Evolutionary conservation across 2,113 vertebrate genomes (phyloP), one percentile per base, ranked within the genome.

Genomic region (Tor tambroides): DNA sequence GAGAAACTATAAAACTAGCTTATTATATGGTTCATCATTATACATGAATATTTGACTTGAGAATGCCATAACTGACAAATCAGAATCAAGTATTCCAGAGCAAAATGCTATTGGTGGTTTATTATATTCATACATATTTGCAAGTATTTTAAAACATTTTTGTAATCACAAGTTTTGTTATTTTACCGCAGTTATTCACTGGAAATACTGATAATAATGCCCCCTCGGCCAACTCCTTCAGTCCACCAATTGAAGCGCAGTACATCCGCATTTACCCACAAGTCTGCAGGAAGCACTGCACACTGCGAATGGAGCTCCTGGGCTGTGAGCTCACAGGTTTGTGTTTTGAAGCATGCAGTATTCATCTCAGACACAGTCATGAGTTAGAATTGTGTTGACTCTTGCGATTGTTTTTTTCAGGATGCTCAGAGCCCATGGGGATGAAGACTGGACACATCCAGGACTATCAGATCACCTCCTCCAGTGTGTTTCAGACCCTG

Each of bases 371-470:
- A 32, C 56, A 38, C 10, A 9, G 10, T 21, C 30, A 12, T 63
- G 11, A 46, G 43, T 46, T 46, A 61, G 9, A 83, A 83, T 51
- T 41, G n/a, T 54, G 30, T 56, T 19, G 17, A 63, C n/a, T 56
- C 6, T 38, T 54, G 28, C 17, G 3, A 21, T 28, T 63, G 41
- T 43, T 54, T 23, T 28, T 41, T 51, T 38, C 91, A 97, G 96
- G 96, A 86, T 97, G 96, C 85, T 97, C 96, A 21, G 96, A 97
- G 92, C 96, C 96, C 84, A 89, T 97, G 91, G 96, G 96, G 80
- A 96, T 97, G 96, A 97, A 97, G 89, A 95, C 95, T 3, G 96
- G 96, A 81, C 94, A 96, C 15, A 96, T 97, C 82, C 95, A 96
- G 87, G 96, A 97, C 86, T 95, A 93, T 88, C 96, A 97, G 89